phyloP scores from a whole-genome alignment of 2,888 invertebrate genomes.

The Mimas tiliae region DNA sequence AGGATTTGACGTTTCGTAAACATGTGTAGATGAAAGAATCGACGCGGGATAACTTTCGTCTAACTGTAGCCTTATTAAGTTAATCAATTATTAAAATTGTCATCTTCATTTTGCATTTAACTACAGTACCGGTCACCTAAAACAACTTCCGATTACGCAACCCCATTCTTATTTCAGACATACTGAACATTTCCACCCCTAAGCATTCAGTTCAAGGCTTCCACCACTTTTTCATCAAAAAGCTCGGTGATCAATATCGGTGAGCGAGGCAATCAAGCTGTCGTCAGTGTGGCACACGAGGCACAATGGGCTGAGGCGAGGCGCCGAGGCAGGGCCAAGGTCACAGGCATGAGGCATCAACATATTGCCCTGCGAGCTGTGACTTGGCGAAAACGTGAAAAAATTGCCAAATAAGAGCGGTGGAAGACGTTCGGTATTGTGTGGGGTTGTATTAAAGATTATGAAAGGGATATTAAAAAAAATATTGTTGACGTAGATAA shows the following conservation, averaged over 20 bases:
- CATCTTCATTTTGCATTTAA: too few relatives aligned
- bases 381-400: constrained; percentile 33
- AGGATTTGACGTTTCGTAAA: too few relatives aligned
- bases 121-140: neutral
- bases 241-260: constrained; percentile 46
- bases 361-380: constrained; percentile 36
- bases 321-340: constrained; percentile 39
- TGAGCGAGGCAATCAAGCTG: constrained; percentile 43
- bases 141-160: neutral
- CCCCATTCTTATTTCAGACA: neutral
- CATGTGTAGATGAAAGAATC: too few relatives aligned
- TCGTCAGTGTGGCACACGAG: constrained; percentile 37
- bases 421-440: neutral
- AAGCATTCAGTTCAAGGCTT: constrained; percentile 18
- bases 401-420: neutral
- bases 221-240: constrained; percentile 33
- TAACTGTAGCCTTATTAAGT: too few relatives aligned
- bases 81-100: too few relatives aligned
- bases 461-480: too few relatives aligned
- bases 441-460: neutral
- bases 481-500: too few relatives aligned
- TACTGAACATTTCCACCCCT: neutral
- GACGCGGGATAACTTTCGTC: too few relatives aligned
- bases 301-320: constrained; percentile 34
- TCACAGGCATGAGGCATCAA: constrained; percentile 29